Conservation (phyloP, 2,888 invertebrate genomes). For the Thera obeliscata region DNA sequence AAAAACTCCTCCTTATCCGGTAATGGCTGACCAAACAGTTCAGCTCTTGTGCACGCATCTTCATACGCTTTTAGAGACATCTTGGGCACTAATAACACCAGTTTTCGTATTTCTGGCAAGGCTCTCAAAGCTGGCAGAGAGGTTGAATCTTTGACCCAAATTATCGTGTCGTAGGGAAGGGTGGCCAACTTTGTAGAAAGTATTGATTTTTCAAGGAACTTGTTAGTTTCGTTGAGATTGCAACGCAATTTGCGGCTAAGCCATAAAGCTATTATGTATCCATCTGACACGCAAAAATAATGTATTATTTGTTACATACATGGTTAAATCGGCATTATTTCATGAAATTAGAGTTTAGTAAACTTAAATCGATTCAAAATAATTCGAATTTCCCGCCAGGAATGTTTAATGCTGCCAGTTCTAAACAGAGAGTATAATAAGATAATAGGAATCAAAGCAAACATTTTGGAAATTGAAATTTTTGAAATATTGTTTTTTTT, state of each 20-base stretch:
- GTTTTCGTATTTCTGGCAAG: constrained; percentile 1
- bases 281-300: no score
- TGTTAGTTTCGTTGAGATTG: constrained; percentile 2
- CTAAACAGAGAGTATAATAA: background rate
- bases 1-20: constrained; percentile 88
- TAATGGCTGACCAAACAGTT: constrained; percentile 88
- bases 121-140: constrained; percentile 32
- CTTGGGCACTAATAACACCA: constrained; percentile 34
- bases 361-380: background rate
- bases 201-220: constrained; percentile 48
- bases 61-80: constrained; percentile 89
- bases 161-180: constrained; percentile 29
- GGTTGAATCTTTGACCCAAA: constrained; percentile 50
- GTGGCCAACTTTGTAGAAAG: constrained; percentile 36
- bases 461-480: no score
- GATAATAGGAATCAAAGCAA: background rate
- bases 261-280: no score
- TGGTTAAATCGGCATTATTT: no score
- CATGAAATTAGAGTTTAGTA: no score
- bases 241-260: background rate
- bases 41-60: constrained; percentile 91
- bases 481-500: no score
- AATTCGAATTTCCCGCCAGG: constrained; percentile 1
- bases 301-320: no score
- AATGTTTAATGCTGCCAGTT: background rate